These are phyloP conservation scores for Poecilia picta DNA, from an alignment of 2,797 vertebrate species.

Conservation along the genomic window DNA sequence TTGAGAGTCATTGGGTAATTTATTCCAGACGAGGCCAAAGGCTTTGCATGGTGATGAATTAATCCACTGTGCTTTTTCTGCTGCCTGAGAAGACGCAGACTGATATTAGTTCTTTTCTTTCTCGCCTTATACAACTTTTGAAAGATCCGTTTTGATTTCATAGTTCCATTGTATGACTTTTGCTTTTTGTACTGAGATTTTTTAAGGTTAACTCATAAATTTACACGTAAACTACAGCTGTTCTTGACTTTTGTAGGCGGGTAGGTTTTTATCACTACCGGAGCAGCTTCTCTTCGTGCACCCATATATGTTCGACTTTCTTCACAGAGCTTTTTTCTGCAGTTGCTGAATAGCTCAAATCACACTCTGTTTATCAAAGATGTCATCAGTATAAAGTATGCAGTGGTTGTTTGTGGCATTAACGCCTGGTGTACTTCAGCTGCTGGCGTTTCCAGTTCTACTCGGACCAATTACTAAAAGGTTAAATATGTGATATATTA, in stretches of 20 bases:
- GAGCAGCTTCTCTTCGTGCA: constrained; percentile 27
- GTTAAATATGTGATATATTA: background rate
- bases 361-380: constrained; percentile 58
- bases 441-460: constrained; percentile 8
- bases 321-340: constrained; percentile 57
- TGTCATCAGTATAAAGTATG: constrained; percentile 51
- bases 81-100: constrained; percentile 55
- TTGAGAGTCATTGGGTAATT: constrained; percentile 78
- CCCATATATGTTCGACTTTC: constrained; percentile 34
- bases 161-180: constrained; percentile 1
- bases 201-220: constrained; percentile 9
- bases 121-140: constrained; percentile 26
- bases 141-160: background rate
- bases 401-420: constrained; percentile 60
- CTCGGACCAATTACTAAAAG: constrained; percentile 7
- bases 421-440: constrained; percentile 20
- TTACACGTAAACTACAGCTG: constrained; percentile 3
- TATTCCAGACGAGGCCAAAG: constrained; percentile 78
- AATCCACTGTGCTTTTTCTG: constrained; percentile 79
- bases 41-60: constrained; percentile 77
- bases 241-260: constrained; percentile 9
- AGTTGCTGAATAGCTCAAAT: constrained; percentile 62
- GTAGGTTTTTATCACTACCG: constrained; percentile 29
- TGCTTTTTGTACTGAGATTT: constrained; percentile 4
- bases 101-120: constrained; percentile 60